These are phyloP conservation scores for Dysmachus trigonus DNA, from an alignment of 2,888 invertebrate species.

Conservation along the genomic window DNA sequence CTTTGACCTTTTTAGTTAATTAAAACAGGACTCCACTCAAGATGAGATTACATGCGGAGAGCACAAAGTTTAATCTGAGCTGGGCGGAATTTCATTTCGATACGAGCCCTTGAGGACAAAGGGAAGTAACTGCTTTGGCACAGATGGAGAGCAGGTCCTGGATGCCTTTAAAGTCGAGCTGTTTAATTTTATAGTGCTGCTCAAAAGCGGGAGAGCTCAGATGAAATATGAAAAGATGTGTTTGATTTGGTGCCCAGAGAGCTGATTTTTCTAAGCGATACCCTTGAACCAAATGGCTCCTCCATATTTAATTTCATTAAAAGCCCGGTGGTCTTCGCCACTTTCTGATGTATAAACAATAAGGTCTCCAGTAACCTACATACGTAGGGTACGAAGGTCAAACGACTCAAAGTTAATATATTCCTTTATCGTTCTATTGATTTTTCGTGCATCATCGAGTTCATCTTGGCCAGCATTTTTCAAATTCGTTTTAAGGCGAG, in stretches of 20 bases:
- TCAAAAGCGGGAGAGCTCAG: background rate
- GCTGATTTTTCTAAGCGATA: background rate
- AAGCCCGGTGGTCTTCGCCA: background rate
- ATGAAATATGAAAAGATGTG: background rate
- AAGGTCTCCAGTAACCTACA: background rate
- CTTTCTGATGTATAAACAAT: background rate
- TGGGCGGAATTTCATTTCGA: slow-evolving; percentile 25
- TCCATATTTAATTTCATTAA: background rate
- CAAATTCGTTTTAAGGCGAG: background rate
- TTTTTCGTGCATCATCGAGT: background rate
- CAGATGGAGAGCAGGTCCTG: background rate
- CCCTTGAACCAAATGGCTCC: background rate
- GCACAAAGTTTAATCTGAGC: slow-evolving; percentile 36
- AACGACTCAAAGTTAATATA: background rate
- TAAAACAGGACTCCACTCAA: slow-evolving; percentile 45
- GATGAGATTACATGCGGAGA: slow-evolving; percentile 21
- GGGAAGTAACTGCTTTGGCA: background rate
- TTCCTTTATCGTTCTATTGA: background rate
- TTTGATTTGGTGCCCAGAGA: background rate
- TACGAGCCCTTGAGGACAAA: background rate
- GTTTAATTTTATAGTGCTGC: background rate
- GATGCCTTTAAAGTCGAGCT: slow-evolving; percentile 5
- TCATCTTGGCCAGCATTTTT: background rate
- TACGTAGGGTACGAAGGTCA: background rate
- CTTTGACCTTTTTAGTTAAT: slow-evolving; percentile 50